Evolutionary conservation across 2,888 invertebrate genomes (phyloP).

Genomic region (Metellina segmentata): DNA sequence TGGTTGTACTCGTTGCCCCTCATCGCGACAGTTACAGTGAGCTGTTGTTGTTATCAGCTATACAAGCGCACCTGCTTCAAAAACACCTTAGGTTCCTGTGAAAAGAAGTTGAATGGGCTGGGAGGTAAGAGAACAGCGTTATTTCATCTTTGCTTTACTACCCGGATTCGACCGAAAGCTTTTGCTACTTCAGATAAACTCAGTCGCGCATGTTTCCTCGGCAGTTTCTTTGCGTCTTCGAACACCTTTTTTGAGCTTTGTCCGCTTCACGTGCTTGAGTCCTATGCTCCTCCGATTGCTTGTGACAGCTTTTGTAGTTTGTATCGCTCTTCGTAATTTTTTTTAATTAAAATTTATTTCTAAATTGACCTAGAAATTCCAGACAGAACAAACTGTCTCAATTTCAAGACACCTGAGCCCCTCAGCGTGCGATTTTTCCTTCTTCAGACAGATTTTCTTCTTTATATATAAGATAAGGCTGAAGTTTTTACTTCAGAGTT

Average conservation of each 20-base stretch:
- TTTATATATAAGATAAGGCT: too few relatives aligned
- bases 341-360: too few relatives aligned
- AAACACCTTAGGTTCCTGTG: conserved; percentile 60
- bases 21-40: conserved; percentile 70
- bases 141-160: not conserved
- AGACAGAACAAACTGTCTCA: too few relatives aligned
- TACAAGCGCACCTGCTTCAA: conserved; percentile 75
- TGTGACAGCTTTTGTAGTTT: not conserved
- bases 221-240: too few relatives aligned
- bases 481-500: too few relatives aligned
- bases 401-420: too few relatives aligned
- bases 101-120: conserved; percentile 72
- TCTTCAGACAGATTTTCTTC: too few relatives aligned
- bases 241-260: not conserved
- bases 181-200: not conserved
- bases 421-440: too few relatives aligned
- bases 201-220: not conserved
- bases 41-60: conserved; percentile 70
- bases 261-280: not conserved
- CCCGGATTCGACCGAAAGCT: not conserved
- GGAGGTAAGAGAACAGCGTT: conserved; percentile 32
- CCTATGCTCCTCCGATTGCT: not conserved
- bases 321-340: not conserved
- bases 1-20: conserved; percentile 76
- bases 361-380: too few relatives aligned